These are phyloP conservation scores for Neoscelio sp. DNA, from an alignment of 2,888 invertebrate genomes.

Conservation along the genomic window DNA sequence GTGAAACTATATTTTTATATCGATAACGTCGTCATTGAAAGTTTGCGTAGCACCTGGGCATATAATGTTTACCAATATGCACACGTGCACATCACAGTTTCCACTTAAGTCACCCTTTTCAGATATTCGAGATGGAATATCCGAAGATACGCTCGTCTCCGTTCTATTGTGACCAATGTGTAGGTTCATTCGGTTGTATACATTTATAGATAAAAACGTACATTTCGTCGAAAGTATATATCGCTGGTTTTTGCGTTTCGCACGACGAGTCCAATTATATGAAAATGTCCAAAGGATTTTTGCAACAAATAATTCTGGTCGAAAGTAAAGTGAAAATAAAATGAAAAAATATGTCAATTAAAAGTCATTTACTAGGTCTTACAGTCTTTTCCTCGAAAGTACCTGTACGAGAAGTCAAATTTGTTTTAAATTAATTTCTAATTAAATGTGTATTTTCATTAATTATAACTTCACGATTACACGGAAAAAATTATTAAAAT, in stretches of 20 bases:
- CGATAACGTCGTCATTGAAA: slow-evolving; percentile 56
- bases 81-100: slow-evolving; percentile 52
- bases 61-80: slow-evolving; percentile 45
- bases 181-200: slow-evolving; percentile 51
- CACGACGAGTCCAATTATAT: slow-evolving; percentile 34
- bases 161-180: slow-evolving; percentile 52
- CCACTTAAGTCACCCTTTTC: slow-evolving; percentile 60
- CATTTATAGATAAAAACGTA: slow-evolving; percentile 44
- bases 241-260: neutral
- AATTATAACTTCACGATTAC: no score
- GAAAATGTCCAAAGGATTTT: neutral
- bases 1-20: slow-evolving; percentile 47
- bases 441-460: no score
- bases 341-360: no score
- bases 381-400: no score
- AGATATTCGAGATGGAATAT: slow-evolving; percentile 47
- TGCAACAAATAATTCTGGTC: neutral
- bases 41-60: slow-evolving; percentile 48
- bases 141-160: slow-evolving; percentile 44
- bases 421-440: no score
- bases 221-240: slow-evolving; percentile 22
- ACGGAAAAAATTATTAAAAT: no score
- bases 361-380: no score
- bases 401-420: no score
- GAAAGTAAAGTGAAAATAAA: no score